Evolutionary conservation across 2,113 vertebrate genomes (phyloP), one percentile per base, ranked within the genome.

Genomic region (Pheucticus melanocephalus): DNA sequence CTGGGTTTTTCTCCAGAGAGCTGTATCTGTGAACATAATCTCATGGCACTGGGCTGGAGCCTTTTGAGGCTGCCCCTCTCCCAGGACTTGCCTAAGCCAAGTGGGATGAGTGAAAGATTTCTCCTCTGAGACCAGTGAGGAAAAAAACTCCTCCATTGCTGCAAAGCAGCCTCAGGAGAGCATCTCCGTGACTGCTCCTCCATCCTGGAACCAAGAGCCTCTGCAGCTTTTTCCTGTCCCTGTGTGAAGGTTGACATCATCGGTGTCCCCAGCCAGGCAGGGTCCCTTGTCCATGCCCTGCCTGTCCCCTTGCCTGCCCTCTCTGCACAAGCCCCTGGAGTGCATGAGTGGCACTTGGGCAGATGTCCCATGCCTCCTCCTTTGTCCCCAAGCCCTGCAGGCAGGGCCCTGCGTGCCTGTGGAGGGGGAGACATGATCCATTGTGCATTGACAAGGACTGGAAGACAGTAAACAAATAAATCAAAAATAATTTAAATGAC

Each of bases 401-500:
- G 63, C 84, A 84, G 86, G 69, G 57, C 31, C 50, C 85, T 3
- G 44, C 1, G 85, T 65, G 71, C 82, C 54, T 3, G 0, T 2
- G 64, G 82, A 82, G 76, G 40, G 59, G 92, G 79, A 92, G 82
- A 83, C 0, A 1, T 17, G 76, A 60, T 68, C 85, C 76, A 92
- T 90, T 91, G 94, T 94, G 90, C 80, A 84, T 33, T 75, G 90
- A 88, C 88, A 50, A 78, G 93, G 64, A n/a, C 60, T 94, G 82
- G 69, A 88, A 92, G 60, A 75, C 63, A 91, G 83, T 94, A 97
- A 96, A 93, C 94, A 95, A 95, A 95, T 97, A 96, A 89, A 96
- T 92, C 84, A 91, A 85, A 95, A 86, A 94, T 86, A 93, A 96
- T 79, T 89, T 80, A 92, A 95, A 90, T 88, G 91, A 90, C 85